Evolutionary conservation across 1,140 invertebrate species (phyloP).

Genomic region (Drosophila busckii): DNA sequence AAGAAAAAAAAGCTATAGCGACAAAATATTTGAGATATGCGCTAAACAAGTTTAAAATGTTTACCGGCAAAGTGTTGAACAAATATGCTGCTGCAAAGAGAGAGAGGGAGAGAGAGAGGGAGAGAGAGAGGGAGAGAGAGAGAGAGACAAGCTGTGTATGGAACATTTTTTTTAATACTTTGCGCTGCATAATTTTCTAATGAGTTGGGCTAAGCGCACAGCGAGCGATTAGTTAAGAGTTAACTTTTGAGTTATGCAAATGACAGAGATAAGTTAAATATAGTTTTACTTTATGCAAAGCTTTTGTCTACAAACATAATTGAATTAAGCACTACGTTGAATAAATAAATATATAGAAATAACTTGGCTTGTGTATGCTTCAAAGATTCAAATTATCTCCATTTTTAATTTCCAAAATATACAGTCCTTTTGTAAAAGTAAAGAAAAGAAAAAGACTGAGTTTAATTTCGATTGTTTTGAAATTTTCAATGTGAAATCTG

Average conservation of each 20-base stretch:
- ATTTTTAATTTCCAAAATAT: too few species aligned
- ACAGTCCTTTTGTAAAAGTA: too few species aligned
- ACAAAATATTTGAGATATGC: slow-evolving; percentile 37
- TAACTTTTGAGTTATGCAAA: slow-evolving; percentile 13
- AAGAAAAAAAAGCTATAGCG: slow-evolving; percentile 15
- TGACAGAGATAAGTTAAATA: slow-evolving; percentile 29
- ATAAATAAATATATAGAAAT: too few species aligned
- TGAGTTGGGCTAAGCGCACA: slow-evolving; percentile 58
- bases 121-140: background rate
- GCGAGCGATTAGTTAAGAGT: slow-evolving; percentile 26
- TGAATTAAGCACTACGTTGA: too few species aligned
- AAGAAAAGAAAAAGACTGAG: too few species aligned
- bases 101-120: background rate
- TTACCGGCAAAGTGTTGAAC: slow-evolving; percentile 35
- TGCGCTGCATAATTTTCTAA: slow-evolving; percentile 74
- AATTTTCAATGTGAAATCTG: too few species aligned
- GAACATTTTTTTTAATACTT: too few species aligned
- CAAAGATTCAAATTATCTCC: too few species aligned
- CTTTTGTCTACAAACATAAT: too few species aligned
- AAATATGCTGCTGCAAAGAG: slow-evolving; percentile 33
- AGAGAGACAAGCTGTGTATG: background rate
- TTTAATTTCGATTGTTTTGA: too few species aligned
- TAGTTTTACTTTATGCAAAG: slow-evolving; percentile 8
- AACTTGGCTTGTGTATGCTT: too few species aligned
- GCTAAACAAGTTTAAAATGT: slow-evolving; percentile 30